Evolutionary conservation across 2,888 invertebrate genomes (phyloP).

Genomic region (Pammene aurita): DNA sequence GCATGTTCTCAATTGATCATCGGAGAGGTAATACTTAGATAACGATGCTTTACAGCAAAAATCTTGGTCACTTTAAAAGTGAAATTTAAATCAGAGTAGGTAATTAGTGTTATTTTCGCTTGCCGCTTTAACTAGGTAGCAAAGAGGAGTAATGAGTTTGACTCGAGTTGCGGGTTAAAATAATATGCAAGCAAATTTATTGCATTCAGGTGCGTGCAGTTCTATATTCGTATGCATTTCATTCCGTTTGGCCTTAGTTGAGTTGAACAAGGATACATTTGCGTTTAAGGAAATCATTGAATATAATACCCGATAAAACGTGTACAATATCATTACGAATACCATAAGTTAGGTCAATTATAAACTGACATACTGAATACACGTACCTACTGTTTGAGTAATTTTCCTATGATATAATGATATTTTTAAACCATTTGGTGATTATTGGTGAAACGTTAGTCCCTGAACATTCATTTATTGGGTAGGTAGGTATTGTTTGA

Average conservation of each 20-base stretch:
- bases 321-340: background rate
- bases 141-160: conserved; percentile 28
- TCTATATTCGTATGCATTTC: conserved; percentile 36
- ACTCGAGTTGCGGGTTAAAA: conserved; percentile 43
- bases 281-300: conserved; percentile 8
- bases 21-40: no score
- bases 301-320: background rate
- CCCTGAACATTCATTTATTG: no score
- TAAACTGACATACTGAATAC: no score
- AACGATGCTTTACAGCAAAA: conserved; percentile 2
- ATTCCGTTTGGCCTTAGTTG: conserved; percentile 25
- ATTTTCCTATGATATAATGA: no score
- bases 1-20: no score
- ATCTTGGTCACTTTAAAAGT: background rate
- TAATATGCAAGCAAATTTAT: conserved; percentile 46
- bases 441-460: no score
- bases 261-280: conserved; percentile 29
- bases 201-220: conserved; percentile 48
- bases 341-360: no score
- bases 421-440: no score
- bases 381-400: no score
- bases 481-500: no score
- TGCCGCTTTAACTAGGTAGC: conserved; percentile 26
- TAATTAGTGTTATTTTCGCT: conserved; percentile 3
- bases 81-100: conserved; percentile 3